These are phyloP conservation scores for Nothocercus julius DNA, from an alignment of 2,113 vertebrate species.

Conservation along the genomic window DNA sequence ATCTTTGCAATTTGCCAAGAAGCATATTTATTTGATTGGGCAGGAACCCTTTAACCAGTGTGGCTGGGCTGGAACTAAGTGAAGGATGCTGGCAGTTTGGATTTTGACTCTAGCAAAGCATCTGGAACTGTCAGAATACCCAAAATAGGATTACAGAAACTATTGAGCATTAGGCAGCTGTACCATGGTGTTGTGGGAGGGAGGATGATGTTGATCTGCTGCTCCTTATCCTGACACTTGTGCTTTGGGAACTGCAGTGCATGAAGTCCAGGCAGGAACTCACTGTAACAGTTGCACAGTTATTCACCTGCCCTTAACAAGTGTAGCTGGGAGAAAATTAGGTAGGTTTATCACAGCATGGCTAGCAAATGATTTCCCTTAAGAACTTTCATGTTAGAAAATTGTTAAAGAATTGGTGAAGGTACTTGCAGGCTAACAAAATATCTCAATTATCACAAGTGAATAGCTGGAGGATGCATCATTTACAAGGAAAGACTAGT, in stretches of 20 bases:
- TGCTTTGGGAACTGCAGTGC: background rate
- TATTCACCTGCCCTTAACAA: slow-evolving; percentile 8
- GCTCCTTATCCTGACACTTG: slow-evolving; percentile 4
- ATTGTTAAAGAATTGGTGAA: background rate
- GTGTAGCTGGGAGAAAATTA: background rate
- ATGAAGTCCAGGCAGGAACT: background rate
- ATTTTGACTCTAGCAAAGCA: background rate
- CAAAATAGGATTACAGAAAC: slow-evolving; percentile 38
- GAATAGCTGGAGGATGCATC: background rate
- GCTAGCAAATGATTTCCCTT: slow-evolving; percentile 15
- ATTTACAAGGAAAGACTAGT: background rate
- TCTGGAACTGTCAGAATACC: background rate
- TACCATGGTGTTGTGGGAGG: background rate
- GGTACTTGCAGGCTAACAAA: background rate
- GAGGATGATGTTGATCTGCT: background rate
- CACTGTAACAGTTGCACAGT: background rate
- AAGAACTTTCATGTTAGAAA: slow-evolving; percentile 11
- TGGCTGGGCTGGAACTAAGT: background rate
- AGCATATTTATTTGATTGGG: background rate
- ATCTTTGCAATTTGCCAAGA: background rate
- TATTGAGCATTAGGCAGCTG: background rate
- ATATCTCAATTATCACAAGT: background rate
- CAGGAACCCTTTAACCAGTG: background rate
- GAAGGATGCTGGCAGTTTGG: background rate
- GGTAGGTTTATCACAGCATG: background rate